Percentiles rank a stretch among this genome's conserved stretches.
phyloP scores from a whole-genome alignment of 37 sponge, comb jelly and placozoan genomes.

The Eunapius fragilis region DNA sequence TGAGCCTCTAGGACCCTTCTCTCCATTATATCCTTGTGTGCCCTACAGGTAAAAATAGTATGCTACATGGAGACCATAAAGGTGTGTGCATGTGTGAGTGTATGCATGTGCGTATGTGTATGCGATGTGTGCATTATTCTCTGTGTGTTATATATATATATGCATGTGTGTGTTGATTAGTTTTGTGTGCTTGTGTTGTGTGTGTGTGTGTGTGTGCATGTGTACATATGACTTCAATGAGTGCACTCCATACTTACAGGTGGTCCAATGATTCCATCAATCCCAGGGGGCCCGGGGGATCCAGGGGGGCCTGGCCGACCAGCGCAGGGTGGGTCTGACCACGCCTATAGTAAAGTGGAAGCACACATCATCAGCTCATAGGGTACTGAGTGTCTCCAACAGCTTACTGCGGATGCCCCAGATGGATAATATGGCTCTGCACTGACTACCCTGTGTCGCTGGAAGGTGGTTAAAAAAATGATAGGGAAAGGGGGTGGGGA shows the following conservation, averaged over 20 bases:
- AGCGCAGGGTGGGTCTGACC: slow-evolving; percentile 60
- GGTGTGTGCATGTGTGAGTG: not conserved
- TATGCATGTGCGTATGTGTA: not conserved
- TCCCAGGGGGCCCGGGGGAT: slow-evolving; percentile 42
- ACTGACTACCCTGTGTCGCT: not conserved
- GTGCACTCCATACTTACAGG: slow-evolving; percentile 23
- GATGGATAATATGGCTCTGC: not conserved
- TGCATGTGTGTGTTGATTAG: not conserved
- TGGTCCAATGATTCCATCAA: slow-evolving; percentile 39
- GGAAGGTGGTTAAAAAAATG: too few species aligned
- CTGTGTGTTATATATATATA: not conserved
- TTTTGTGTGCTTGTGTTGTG: not conserved
- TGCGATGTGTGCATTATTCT: not conserved
- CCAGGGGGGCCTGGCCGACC: slow-evolving; percentile 67
- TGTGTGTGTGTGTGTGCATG: not conserved
- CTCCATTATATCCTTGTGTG: slow-evolving; percentile 40
- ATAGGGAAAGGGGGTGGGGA: too few species aligned
- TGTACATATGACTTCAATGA: not conserved
- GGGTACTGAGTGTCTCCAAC: not conserved
- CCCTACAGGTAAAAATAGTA: slow-evolving; percentile 23
- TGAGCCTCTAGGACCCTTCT: slow-evolving; percentile 40
- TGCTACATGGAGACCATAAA: not conserved
- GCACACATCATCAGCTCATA: too few species aligned
- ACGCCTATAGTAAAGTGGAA: slow-evolving; percentile 30
- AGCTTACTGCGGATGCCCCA: not conserved